Percentiles rank a stretch among this genome's conserved stretches.
phyloP scores from a whole-genome alignment of 1,140 invertebrate genomes.

The Micrasema minimum region DNA sequence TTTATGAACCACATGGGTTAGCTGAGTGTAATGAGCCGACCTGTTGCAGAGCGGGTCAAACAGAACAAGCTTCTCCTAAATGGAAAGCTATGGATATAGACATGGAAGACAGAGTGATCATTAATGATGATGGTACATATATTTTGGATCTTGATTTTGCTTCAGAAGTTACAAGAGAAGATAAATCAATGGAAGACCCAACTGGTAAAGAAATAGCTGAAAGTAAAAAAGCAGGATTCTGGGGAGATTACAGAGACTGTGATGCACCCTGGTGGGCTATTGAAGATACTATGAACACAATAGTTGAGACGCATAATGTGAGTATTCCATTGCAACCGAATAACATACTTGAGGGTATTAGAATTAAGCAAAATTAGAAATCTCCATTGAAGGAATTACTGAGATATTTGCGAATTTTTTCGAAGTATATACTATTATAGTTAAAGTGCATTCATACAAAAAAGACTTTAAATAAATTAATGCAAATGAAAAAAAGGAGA shows the following conservation, averaged over 20 bases:
- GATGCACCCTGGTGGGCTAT: conserved; percentile 77
- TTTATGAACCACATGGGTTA: conserved; percentile 74
- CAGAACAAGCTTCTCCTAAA: conserved; percentile 19
- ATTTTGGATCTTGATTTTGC: conserved; percentile 56
- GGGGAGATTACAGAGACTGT: conserved; percentile 82
- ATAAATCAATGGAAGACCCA: conserved; percentile 7
- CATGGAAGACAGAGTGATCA: conserved; percentile 28
- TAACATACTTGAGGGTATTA: too few relatives aligned
- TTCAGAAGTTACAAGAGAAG: conserved; percentile 52
- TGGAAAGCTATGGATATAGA: conserved; percentile 32
- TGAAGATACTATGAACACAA: conserved; percentile 69
- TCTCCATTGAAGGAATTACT: too few relatives aligned
- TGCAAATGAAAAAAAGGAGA: too few relatives aligned
- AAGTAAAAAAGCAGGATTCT: conserved; percentile 74
- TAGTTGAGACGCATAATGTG: conserved; percentile 68
- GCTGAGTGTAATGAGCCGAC: conserved; percentile 78
- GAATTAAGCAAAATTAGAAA: too few relatives aligned
- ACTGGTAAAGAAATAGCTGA: conserved; percentile 13
- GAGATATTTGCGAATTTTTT: too few relatives aligned
- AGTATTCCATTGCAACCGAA: conserved; percentile 20
- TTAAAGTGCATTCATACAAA: too few relatives aligned
- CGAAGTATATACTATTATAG: too few relatives aligned
- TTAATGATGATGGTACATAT: conserved; percentile 48
- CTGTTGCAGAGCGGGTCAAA: conserved; percentile 79
- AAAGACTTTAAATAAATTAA: too few relatives aligned